phyloP scores from a whole-genome alignment of 2,113 vertebrate genomes.

The Colaptes auratus region DNA sequence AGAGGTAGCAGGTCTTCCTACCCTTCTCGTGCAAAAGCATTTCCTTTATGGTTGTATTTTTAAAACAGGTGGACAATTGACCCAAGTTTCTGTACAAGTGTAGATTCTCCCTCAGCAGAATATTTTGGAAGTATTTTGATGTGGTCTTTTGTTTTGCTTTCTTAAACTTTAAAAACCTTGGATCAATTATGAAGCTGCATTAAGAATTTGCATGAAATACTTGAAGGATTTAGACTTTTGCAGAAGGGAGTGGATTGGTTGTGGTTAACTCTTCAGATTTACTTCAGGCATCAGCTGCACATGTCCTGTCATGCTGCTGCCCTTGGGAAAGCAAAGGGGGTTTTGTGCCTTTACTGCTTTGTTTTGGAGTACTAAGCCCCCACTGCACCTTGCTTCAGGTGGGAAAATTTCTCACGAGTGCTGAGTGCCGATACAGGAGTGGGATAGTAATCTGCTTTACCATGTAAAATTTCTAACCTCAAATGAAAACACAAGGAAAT shows the following conservation, averaged over 20 bases:
- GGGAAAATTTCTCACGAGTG: not conserved
- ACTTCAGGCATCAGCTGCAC: not conserved
- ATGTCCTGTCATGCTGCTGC: rapidly evolving
- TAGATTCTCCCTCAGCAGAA: not conserved
- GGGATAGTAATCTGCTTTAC: not conserved
- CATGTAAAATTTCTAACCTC: not conserved
- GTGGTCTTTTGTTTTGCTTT: not conserved
- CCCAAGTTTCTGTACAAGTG: not conserved
- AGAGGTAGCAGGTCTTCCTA: not conserved
- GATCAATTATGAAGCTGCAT: not conserved
- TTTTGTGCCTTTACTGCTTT: not conserved
- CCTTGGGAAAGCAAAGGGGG: not conserved
- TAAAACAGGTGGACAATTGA: not conserved
- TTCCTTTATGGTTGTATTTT: not conserved
- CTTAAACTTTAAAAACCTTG: not conserved
- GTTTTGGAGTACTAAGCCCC: not conserved
- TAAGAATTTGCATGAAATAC: not conserved
- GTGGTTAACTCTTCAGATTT: not conserved
- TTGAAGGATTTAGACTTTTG: not conserved
- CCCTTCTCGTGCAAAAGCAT: not conserved
- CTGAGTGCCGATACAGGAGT: not conserved
- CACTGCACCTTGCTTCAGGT: rapidly evolving
- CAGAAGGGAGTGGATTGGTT: not conserved
- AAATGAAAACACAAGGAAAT: not conserved
- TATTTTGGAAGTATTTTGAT: not conserved